A percentile compares a stretch with the other conserved stretches of the same genome.
Evolutionary conservation across 2,888 invertebrate species (phyloP).

Genomic region (Drosophila testacea): DNA sequence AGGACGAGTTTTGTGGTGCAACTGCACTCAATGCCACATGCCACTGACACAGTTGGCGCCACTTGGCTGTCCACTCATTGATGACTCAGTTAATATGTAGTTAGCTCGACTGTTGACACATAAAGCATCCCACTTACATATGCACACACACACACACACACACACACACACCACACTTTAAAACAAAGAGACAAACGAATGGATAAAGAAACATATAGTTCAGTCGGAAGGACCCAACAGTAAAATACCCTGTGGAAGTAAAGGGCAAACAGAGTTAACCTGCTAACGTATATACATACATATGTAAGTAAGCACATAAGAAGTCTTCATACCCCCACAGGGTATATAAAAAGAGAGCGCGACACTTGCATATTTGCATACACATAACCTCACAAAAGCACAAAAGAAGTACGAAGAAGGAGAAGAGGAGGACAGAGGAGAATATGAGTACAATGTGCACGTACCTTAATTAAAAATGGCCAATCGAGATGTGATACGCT

Average conservation of each 20-base stretch:
- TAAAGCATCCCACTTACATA: conserved; percentile 45
- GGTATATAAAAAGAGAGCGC: conserved; percentile 4
- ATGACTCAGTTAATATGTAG: conserved; percentile 49
- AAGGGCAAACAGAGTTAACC: too few relatives aligned
- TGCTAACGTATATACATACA: too few relatives aligned
- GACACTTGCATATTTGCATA: conserved; percentile 25
- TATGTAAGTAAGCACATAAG: too few relatives aligned
- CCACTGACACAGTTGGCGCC: conserved; percentile 59
- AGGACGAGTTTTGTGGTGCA: conserved; percentile 41
- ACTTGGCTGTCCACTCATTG: conserved; percentile 36
- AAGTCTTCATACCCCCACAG: too few relatives aligned
- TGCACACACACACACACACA: neutral
- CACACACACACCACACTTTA: neutral
- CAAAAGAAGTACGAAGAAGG: neutral
- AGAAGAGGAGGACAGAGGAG: neutral
- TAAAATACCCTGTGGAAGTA: too few relatives aligned
- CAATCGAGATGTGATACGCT: conserved; percentile 81
- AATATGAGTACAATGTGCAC: neutral
- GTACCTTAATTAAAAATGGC: conserved; percentile 84
- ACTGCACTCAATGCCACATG: conserved; percentile 23
- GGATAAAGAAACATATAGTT: neutral
- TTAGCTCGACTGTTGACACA: conserved; percentile 56
- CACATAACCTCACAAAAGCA: conserved; percentile 24
- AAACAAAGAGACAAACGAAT: neutral
- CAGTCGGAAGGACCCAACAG: too few relatives aligned